Base-by-base conservation (phyloP, 2,113 vertebrate genomes). In the Theropithecus gelada region DNA sequence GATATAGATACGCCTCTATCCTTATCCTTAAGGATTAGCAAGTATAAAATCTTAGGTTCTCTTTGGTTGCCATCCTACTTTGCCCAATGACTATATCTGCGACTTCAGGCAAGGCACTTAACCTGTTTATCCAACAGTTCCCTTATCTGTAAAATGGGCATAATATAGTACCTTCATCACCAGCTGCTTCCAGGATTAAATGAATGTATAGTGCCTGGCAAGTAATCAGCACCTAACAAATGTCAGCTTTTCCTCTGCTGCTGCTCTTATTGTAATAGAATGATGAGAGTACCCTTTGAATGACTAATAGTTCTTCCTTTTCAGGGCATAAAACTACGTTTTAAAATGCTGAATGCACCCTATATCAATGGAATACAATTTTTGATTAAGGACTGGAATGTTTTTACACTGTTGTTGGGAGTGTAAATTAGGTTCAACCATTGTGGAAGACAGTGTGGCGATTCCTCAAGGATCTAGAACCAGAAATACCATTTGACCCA, bases 341-440 rank as follows among this genome's bases (percentile, higher is more conserved):
- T 73, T 27, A 89, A 94, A 90, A 93, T 45, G 40, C 87, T 81
- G 81, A 64, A 93, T 68, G 32, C 38, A 90, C n/a, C 30, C 79
- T 80, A 6, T 70, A 38, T 76, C 55, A 85, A 32, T 73, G 48
- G 55, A 87, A 84, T 84, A 92, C 80, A 96, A 93, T 27, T 40
- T 72, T 73, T 95, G 3, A 96, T 75, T 83, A 79, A 88, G 81
- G 84, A 81, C 88, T 79, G 61, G 61, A 64, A 64, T 1, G 2
- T 27, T 30, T 64, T 14, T 2, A 64, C 61, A 64, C 61, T 64
- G 61, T 32, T 64, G 27, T 64, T 64, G 11, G 61, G 61, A 64
- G 61, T 64, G 23, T 64, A 64, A 64, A 30, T 32, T 64, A 64
- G 61, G 61, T 32, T 64, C 12, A 64, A 64, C 61, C 61, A 30